Percentiles rank a stretch among this genome's conserved stretches.
Evolutionary conservation across 2,113 vertebrate genomes (phyloP).

Genomic region (Ranitomeya variabilis): DNA sequence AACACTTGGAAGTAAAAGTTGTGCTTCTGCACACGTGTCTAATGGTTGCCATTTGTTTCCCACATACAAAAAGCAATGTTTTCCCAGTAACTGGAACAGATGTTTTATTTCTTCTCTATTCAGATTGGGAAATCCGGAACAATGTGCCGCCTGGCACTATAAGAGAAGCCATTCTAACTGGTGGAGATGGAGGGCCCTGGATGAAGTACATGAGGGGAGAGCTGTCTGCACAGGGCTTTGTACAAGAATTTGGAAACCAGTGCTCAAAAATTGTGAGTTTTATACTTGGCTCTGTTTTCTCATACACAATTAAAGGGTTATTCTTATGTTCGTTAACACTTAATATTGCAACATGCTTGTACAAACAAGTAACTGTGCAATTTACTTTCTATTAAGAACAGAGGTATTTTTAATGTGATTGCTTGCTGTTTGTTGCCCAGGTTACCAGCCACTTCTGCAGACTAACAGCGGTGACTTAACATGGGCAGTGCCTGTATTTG

Average conservation of each 20-base stretch:
- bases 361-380: no score
- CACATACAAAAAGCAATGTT: background rate
- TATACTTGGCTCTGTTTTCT: background rate
- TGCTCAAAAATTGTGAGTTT: slow-evolving; percentile 76
- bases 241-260: slow-evolving; percentile 70
- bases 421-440: no score
- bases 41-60: no score
- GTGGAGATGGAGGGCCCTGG: slow-evolving; percentile 69
- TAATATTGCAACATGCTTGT: no score
- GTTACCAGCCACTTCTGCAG: no score
- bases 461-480: no score
- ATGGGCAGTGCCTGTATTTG: no score
- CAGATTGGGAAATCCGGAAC: slow-evolving; percentile 76
- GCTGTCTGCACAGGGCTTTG: slow-evolving; percentile 70
- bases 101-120: background rate
- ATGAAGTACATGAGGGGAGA: slow-evolving; percentile 75
- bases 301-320: background rate
- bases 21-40: no score
- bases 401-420: no score
- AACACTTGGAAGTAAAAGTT: no score
- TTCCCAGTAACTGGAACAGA: background rate
- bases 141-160: slow-evolving; percentile 72
- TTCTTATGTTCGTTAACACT: no score
- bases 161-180: slow-evolving; percentile 63
- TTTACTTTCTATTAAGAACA: no score